Percentiles rank a stretch among this genome's conserved stretches.
These are phyloP conservation scores for Nicator chloris DNA, from an alignment of 2,113 vertebrate genomes.

Conservation along the genomic window DNA sequence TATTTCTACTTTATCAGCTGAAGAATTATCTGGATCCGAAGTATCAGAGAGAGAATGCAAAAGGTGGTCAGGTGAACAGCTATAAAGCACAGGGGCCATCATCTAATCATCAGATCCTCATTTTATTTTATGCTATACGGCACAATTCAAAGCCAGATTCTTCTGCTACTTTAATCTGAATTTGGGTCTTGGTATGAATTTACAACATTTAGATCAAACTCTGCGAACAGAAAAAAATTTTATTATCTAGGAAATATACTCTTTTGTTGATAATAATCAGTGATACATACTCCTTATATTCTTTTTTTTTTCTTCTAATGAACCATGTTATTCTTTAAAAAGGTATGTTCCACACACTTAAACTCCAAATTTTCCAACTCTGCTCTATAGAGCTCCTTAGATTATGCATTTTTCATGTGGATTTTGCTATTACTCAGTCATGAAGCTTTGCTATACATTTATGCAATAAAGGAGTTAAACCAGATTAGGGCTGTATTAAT, in stretches of 20 bases:
- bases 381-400: neutral
- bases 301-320: neutral
- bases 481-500: neutral
- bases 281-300: neutral
- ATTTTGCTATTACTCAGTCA: neutral
- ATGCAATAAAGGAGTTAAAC: neutral
- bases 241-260: neutral
- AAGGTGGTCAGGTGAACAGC: neutral
- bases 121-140: neutral
- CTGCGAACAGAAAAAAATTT: neutral
- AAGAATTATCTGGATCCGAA: neutral
- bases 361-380: neutral
- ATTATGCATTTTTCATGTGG: neutral
- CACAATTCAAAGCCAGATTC: neutral
- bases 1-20: neutral
- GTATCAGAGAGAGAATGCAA: neutral
- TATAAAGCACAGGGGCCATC: neutral
- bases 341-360: neutral
- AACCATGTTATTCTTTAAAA: neutral
- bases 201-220: neutral
- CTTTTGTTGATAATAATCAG: neutral
- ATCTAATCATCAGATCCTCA: neutral
- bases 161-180: neutral
- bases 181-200: neutral
- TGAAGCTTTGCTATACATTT: neutral